Base-by-base conservation (phyloP, 1,140 invertebrate genomes). In the Phortica variegata region DNA sequence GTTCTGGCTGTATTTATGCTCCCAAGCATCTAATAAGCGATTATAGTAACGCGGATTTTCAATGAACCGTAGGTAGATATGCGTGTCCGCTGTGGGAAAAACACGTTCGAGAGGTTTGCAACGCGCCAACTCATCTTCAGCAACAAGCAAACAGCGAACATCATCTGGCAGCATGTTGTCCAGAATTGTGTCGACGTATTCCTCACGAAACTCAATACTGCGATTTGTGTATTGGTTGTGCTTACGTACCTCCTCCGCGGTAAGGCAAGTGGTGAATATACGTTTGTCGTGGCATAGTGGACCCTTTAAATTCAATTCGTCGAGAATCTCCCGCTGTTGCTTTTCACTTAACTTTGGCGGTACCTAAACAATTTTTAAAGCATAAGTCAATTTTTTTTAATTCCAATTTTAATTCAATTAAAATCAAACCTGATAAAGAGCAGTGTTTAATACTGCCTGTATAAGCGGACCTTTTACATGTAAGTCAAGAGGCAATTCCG, bases 401-500 rank as follows among this genome's bases (percentile, higher is more conserved):
- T n/a, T n/a, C n/a, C n/a, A n/a, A n/a, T n/a, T n/a, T n/a, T n/a
- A n/a, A n/a, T n/a, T n/a, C n/a, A n/a, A n/a, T n/a, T n/a, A n/a
- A n/a, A 29, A 7, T 23, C 33, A 3, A 79, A 94, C 79, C 65
- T 93, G 89, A 72, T 91, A 93, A 56, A 96, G 90, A 4, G 88
- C 90, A 38, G 97, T 86, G 77, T 96, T 97, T 53, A 99, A 85
- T 8, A 98, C 82, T 53, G 95, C 88, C 63, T 85, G 84, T 20
- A 96, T 87, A 56, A 98, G 77, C 3, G 93, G 92, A 9, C 91
- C 91, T 75, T 98, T 98, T n/a, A 98, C 93, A 58, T 91, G 88
- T 43, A 91, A 80, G 78, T 99, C 96, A 18, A 98, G 76, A 0
- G 91, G 87, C 12, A 94, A 91, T 37, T 94, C 88, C 52, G 93